Evolutionary conservation across 2,113 vertebrate genomes (phyloP).

Genomic region (Coreoperca whiteheadi): DNA sequence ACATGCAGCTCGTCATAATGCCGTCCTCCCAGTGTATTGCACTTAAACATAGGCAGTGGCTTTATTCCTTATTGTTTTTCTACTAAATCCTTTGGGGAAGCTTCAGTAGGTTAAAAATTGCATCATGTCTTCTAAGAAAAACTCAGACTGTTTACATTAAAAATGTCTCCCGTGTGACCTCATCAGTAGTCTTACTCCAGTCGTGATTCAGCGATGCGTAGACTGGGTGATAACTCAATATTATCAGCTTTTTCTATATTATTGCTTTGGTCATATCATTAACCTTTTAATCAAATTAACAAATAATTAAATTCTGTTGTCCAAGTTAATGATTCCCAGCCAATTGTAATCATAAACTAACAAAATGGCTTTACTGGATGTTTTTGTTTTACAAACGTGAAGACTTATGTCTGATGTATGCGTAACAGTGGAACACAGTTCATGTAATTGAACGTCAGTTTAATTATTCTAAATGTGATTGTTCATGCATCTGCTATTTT

Average conservation of each 20-base stretch:
- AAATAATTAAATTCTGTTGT: background rate
- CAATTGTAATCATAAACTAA: background rate
- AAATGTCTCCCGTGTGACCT: background rate
- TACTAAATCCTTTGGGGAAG: background rate
- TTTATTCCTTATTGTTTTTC: conserved; percentile 32
- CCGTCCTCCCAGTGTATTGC: conserved; percentile 33
- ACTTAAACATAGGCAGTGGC: background rate
- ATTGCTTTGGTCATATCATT: background rate
- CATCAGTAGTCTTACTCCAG: background rate
- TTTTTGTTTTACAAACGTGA: background rate
- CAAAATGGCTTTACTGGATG: too few relatives aligned
- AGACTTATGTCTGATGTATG: background rate
- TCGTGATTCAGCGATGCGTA: background rate
- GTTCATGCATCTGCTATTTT: background rate
- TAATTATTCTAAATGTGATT: background rate
- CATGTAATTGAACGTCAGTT: background rate
- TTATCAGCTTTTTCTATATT: background rate
- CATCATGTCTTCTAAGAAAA: conserved; percentile 37
- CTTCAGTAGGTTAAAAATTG: conserved; percentile 28
- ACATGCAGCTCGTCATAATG: background rate
- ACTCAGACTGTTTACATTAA: background rate
- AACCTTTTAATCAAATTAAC: background rate
- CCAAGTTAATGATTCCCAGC: background rate
- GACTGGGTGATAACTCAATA: too few relatives aligned
- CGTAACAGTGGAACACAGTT: too few relatives aligned